phyloP scores from a whole-genome alignment of 2,113 vertebrate species.

The Trochalopteron elliotii region DNA sequence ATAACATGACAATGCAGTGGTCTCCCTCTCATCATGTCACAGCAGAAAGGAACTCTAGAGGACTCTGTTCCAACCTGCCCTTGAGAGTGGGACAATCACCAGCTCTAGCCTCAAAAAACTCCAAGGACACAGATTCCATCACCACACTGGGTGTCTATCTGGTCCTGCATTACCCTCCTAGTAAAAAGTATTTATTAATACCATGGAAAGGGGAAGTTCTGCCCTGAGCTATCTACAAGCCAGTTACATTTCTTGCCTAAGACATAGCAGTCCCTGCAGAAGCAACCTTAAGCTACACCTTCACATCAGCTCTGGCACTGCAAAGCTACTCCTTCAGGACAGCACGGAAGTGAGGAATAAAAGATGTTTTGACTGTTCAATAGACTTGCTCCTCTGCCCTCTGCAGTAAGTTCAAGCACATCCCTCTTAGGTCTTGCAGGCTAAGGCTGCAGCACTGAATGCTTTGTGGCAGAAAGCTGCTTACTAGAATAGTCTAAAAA shows the following conservation, averaged over 20 bases:
- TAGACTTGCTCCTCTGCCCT: background rate
- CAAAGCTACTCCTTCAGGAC: background rate
- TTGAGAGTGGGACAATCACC: accelerated
- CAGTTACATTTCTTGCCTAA: background rate
- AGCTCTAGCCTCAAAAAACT: background rate
- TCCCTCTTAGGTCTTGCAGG: background rate
- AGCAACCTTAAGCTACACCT: background rate
- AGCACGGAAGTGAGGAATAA: background rate
- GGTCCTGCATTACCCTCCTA: background rate
- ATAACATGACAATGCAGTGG: background rate
- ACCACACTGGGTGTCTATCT: background rate
- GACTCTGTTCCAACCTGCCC: background rate
- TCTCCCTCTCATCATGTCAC: background rate
- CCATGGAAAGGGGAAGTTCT: background rate
- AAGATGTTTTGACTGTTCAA: background rate
- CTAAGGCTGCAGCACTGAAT: background rate
- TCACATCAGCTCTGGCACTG: background rate
- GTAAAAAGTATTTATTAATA: background rate
- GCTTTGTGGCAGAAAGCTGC: background rate
- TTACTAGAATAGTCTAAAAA: background rate
- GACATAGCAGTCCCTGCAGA: background rate
- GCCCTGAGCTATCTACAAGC: background rate
- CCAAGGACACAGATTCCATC: background rate
- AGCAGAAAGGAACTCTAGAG: background rate
- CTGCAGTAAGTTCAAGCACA: background rate